Evolutionary conservation across 1,140 invertebrate genomes (phyloP).

Genomic region (Ceratina calcarata): DNA sequence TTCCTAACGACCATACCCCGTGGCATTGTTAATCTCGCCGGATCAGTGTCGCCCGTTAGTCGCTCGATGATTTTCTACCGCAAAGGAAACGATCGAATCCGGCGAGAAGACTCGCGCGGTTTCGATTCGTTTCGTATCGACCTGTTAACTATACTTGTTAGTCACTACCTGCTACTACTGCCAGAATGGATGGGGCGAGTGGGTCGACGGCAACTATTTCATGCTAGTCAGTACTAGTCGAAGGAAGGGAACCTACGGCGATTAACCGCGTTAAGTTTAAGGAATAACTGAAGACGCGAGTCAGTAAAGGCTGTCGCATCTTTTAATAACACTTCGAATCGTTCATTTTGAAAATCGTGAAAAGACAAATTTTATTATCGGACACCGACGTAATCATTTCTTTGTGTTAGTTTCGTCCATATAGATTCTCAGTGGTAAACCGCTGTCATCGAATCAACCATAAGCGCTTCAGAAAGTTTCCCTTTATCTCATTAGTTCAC

Average conservation of each 20-base stretch:
- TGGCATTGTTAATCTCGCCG: not conserved
- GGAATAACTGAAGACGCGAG: not conserved
- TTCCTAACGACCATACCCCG: not conserved
- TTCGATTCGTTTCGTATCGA: conserved; percentile 13
- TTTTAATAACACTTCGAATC: too few relatives aligned
- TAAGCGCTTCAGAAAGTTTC: conserved; percentile 50
- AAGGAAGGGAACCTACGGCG: not conserved
- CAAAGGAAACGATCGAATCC: not conserved
- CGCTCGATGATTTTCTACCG: conserved; percentile 12
- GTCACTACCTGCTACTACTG: conserved; percentile 57
- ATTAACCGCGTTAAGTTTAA: not conserved
- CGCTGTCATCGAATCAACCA: conserved; percentile 24
- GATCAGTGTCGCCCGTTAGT: not conserved
- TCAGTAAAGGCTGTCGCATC: too few relatives aligned
- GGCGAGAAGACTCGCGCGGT: not conserved
- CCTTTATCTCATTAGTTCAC: conserved; percentile 1
- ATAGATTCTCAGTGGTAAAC: not conserved
- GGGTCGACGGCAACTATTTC: conserved; percentile 48
- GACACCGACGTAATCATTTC: not conserved
- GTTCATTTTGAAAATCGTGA: too few relatives aligned
- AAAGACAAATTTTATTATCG: conserved; percentile 4
- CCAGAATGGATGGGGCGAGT: conserved; percentile 56
- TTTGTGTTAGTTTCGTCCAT: too few relatives aligned
- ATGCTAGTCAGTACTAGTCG: conserved; percentile 59
- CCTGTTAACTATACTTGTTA: conserved; percentile 24